These are phyloP conservation scores for Oscheius onirici DNA, from an alignment of 2,888 invertebrate species.

Conservation along the genomic window DNA sequence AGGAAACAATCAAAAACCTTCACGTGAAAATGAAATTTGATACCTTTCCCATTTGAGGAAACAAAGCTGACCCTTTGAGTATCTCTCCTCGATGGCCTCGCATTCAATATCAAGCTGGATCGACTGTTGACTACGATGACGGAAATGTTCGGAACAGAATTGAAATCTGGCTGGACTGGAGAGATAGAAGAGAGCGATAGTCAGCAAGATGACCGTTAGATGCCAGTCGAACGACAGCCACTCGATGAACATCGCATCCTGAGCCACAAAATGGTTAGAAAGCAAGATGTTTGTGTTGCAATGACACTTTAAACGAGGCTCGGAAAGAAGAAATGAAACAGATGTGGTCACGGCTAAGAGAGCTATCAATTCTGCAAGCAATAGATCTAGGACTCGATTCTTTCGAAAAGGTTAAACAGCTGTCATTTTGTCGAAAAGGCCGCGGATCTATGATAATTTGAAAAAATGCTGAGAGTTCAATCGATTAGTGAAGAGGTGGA, in stretches of 20 bases:
- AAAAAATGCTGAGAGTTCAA: conserved; percentile 8
- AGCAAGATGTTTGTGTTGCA: no score
- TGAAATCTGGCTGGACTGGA: conserved; percentile 15
- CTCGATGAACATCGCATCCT: conserved; percentile 7
- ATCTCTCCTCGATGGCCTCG: background rate
- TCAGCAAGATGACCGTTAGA: conserved; percentile 7
- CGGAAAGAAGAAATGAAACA: no score
- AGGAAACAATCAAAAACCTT: background rate
- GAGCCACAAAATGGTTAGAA: background rate
- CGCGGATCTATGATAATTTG: background rate
- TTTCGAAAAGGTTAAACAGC: no score
- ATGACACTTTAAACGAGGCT: no score
- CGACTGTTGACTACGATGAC: conserved; percentile 21
- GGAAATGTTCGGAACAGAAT: conserved; percentile 11
- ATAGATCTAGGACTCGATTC: no score
- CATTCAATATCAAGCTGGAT: conserved; percentile 21
- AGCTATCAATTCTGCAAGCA: no score
- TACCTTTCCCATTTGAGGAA: no score
- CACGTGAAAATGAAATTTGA: no score
- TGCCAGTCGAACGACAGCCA: conserved; percentile 13
- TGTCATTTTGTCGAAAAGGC: no score
- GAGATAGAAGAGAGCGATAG: conserved; percentile 12
- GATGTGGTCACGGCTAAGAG: no score
- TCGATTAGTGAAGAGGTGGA: conserved; percentile 27
- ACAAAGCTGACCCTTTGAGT: no score